Conservation (phyloP, 2,888 invertebrate species). For the Sarcophaga variegata region DNA sequence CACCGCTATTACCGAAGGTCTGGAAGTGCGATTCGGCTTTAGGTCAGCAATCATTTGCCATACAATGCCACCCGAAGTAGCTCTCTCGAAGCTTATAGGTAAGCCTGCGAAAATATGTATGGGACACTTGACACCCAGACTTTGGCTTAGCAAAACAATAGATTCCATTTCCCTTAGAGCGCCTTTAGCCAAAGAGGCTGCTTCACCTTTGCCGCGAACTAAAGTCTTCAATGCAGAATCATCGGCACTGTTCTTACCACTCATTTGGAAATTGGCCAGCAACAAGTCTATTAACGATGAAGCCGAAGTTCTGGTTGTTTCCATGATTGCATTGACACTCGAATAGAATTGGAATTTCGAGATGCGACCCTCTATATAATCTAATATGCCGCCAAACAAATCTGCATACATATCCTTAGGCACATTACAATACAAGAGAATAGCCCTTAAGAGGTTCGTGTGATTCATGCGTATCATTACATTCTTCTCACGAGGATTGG, state of each 20-base stretch:
- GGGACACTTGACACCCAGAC: constrained; percentile 89
- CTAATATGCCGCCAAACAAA: constrained; percentile 78
- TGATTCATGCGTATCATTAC: constrained; percentile 90
- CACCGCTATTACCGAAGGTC: constrained; percentile 89
- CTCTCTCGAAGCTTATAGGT: constrained; percentile 83
- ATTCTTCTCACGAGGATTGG: constrained; percentile 85
- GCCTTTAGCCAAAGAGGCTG: constrained; percentile 85
- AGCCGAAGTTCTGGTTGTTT: constrained; percentile 81
- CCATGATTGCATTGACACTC: constrained; percentile 86
- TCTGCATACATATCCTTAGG: constrained; percentile 85
- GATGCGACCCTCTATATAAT: constrained; percentile 83
- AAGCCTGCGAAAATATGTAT: constrained; percentile 82
- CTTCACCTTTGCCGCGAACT: constrained; percentile 87
- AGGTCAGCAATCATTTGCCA: constrained; percentile 83
- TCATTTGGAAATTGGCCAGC: constrained; percentile 77
- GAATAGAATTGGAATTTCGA: constrained; percentile 88
- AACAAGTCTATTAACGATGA: constrained; percentile 79
- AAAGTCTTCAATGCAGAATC: constrained; percentile 83
- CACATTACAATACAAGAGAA: constrained; percentile 91
- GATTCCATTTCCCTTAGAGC: constrained; percentile 89
- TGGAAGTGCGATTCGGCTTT: constrained; percentile 80
- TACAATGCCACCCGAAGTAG: constrained; percentile 84
- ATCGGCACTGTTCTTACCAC: constrained; percentile 77
- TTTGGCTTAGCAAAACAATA: constrained; percentile 87
- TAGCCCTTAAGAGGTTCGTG: constrained; percentile 87